These are phyloP conservation scores for Mus minutoides DNA, from an alignment of 2,797 vertebrate genomes.

Conservation along the genomic window DNA sequence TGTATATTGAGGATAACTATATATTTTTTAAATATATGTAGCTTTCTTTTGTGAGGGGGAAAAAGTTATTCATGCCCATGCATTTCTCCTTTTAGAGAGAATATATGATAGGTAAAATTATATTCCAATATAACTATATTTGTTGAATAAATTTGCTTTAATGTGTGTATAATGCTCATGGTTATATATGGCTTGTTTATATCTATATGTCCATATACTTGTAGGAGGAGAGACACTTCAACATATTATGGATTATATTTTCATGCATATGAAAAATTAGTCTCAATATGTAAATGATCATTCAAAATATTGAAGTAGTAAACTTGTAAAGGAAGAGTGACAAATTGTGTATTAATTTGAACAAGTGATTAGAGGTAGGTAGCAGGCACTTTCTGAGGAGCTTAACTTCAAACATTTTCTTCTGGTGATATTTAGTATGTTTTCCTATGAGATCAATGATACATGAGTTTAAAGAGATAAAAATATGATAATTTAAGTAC, in stretches of 20 bases:
- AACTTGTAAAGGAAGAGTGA: neutral
- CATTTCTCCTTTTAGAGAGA: neutral
- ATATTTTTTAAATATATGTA: neutral
- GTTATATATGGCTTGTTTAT: neutral
- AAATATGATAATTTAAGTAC: neutral
- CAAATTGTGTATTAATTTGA: neutral
- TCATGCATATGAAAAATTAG: neutral
- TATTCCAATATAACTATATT: neutral
- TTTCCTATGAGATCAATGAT: neutral
- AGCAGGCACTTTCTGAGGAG: neutral
- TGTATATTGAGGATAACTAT: neutral
- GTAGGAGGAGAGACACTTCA: neutral
- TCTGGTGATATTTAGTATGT: neutral
- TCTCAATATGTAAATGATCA: neutral
- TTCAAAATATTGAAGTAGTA: no score
- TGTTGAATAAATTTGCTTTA: neutral
- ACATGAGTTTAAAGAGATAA: neutral
- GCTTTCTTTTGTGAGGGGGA: neutral
- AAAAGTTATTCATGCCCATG: no score
- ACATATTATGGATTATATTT: neutral
- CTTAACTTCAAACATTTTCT: neutral
- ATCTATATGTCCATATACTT: neutral
- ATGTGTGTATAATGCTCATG: neutral
- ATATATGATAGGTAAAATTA: neutral
- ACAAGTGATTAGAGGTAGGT: neutral